Evolutionary conservation across 2,888 invertebrate genomes (phyloP), one percentile per base, ranked within the genome.

Genomic region (Sphecodes monilicornis): DNA sequence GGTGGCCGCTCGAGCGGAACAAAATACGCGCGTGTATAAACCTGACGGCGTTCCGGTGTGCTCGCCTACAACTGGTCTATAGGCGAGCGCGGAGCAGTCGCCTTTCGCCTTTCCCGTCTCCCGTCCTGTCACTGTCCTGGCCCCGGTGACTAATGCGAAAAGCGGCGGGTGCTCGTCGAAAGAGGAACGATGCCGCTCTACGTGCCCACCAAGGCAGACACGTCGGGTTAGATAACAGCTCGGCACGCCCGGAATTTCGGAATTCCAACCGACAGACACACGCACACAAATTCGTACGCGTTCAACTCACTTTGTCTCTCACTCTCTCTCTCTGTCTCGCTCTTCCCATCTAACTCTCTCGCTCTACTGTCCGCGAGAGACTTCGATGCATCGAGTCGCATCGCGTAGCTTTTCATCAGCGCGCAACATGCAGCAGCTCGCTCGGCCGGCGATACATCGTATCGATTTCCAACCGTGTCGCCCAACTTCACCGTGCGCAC

Each of bases 131-230:
- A 16, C 29, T 29, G 60, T 26, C 32, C 64, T 10, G 32, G 32
- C 64, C 60, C 64, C 85, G 88, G 78, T 91, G 91, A 91, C 88
- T 91, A 90, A 91, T 88, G 86, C 88, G 82, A 78, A 85, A 89
- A 89, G 60, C 89, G 76, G 39, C 79, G 68, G 36, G 64, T 22
- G 64, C 32, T 60, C 22, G 68, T 11, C 68, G 36, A 39, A 39
- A 39, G 50, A 60, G 73, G 74, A 78, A 74, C 78, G 76, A 39
- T 39, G 36, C 22, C n/a, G 68, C 39, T 29, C 32, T 68, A 36
- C 68, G 68, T 39, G 68, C 39, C n/a, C 36, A n/a, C 39, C 50
- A 32, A 39, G 11, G 36, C 74, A 75, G 73, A 64, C 54, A 68
- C 54, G 50, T 18, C 26, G 46, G 32, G 78, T 89, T 88, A 87